Evolutionary conservation across 2,113 vertebrate species (phyloP).

Genomic region (Pelvicachromis taeniatus): DNA sequence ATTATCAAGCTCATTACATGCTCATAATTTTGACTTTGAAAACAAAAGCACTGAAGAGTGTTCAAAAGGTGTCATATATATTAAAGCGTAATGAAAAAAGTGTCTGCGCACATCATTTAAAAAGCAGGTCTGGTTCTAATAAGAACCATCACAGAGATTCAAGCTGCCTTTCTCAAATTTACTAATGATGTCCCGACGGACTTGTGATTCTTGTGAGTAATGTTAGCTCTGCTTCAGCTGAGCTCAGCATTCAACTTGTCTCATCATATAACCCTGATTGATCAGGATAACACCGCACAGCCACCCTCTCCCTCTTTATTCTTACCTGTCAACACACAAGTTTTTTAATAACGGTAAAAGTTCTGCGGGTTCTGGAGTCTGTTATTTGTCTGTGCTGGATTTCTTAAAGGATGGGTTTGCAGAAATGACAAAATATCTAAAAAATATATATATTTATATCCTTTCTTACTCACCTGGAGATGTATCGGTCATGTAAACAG

Average conservation of each 20-base stretch:
- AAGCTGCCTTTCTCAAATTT: conserved; percentile 31
- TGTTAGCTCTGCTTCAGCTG: conserved; percentile 25
- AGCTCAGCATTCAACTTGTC: conserved; percentile 28
- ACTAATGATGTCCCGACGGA: conserved; percentile 45
- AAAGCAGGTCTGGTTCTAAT: conserved; percentile 20
- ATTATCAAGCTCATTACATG: conserved; percentile 42
- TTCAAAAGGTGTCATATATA: conserved; percentile 9
- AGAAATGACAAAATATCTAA: neutral
- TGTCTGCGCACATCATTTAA: neutral
- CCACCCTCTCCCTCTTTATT: neutral
- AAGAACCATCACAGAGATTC: conserved; percentile 1
- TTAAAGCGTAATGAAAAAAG: conserved; percentile 3
- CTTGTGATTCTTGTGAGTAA: conserved; percentile 20
- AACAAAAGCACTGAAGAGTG: conserved; percentile 19
- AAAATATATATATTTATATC: neutral
- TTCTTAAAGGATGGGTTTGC: neutral
- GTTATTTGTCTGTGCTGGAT: neutral
- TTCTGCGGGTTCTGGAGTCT: neutral
- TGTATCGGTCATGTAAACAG: neutral
- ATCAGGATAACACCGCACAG: neutral
- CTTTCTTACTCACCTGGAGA: neutral
- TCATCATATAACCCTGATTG: neutral
- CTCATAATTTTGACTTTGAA: conserved; percentile 21
- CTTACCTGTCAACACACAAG: neutral
- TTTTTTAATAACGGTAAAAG: neutral